Percentiles rank a stretch among this genome's conserved stretches.
Conservation (phyloP, 1,140 invertebrate species). For the Thaumetopoea pityocampa region DNA sequence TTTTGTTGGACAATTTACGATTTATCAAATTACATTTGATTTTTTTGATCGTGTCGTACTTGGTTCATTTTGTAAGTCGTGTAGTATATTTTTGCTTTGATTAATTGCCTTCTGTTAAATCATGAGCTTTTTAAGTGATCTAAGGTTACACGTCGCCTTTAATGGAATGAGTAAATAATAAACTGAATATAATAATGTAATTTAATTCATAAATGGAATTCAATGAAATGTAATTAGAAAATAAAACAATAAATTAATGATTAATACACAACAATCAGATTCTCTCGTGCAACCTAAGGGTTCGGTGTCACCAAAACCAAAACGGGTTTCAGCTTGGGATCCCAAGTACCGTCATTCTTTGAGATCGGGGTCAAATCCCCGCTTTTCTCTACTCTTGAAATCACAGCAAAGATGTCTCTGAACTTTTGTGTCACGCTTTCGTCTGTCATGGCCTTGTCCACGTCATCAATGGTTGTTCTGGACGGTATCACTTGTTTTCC, state of each 20-base stretch:
- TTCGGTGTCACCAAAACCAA: slow-evolving; percentile 55
- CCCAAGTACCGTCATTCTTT: slow-evolving; percentile 47
- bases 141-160: no score
- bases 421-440: slow-evolving; percentile 38
- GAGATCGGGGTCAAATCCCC: slow-evolving; percentile 50
- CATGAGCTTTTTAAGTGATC: no score
- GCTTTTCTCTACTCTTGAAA: slow-evolving; percentile 44
- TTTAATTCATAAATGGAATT: background rate
- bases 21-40: no score
- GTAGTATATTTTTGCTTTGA: no score
- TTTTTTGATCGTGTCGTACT: no score
- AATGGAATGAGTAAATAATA: no score
- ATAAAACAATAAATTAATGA: slow-evolving; percentile 20
- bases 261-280: slow-evolving; percentile 1
- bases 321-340: slow-evolving; percentile 49
- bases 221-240: slow-evolving; percentile 14
- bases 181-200: no score
- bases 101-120: no score
- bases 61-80: no score
- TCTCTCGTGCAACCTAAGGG: slow-evolving; percentile 7
- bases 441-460: slow-evolving; percentile 36
- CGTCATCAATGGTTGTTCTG: slow-evolving; percentile 43
- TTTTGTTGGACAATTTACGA: no score
- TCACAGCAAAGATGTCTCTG: slow-evolving; percentile 45
- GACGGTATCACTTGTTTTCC: slow-evolving; percentile 50